These are phyloP conservation scores for Brachyalestes nurse DNA, from an alignment of 2,797 vertebrate species.

Conservation along the genomic window DNA sequence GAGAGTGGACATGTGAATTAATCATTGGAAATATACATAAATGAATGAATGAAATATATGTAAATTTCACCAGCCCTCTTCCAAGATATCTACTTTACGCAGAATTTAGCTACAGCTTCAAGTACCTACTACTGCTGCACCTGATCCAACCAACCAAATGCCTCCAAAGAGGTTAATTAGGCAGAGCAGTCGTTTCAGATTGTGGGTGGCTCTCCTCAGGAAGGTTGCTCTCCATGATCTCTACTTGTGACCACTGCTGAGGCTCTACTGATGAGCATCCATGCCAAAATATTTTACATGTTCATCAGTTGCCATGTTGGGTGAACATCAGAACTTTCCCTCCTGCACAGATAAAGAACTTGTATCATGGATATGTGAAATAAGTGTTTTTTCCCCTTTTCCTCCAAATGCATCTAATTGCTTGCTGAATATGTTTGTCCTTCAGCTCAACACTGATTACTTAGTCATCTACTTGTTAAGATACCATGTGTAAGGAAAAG, in stretches of 20 bases:
- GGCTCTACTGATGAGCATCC: neutral
- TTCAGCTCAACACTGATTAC: neutral
- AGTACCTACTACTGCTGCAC: too few relatives aligned
- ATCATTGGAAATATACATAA: constrained; percentile 43
- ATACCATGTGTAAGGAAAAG: too few relatives aligned
- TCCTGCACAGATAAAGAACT: neutral
- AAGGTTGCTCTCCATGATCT: too few relatives aligned
- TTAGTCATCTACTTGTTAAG: neutral
- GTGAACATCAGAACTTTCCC: neutral
- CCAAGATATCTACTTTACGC: too few relatives aligned
- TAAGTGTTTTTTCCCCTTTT: neutral
- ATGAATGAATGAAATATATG: too few relatives aligned
- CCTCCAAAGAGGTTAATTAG: too few relatives aligned
- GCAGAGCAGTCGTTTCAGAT: too few relatives aligned
- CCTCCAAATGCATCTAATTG: neutral
- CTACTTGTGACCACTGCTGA: neutral
- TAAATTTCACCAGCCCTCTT: too few relatives aligned
- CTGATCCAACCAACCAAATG: neutral
- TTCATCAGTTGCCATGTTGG: neutral
- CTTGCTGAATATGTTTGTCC: neutral
- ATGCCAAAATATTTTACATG: constrained; percentile 3
- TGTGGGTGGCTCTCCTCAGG: too few relatives aligned
- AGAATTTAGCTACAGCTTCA: too few relatives aligned
- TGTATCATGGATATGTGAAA: neutral
- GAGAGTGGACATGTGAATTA: constrained; percentile 58